A percentile compares a stretch with the other conserved stretches of the same genome.
phyloP scores from a whole-genome alignment of 37 sponge, comb jelly and placozoan genomes.

The Aphrocallistes beatrix region DNA sequence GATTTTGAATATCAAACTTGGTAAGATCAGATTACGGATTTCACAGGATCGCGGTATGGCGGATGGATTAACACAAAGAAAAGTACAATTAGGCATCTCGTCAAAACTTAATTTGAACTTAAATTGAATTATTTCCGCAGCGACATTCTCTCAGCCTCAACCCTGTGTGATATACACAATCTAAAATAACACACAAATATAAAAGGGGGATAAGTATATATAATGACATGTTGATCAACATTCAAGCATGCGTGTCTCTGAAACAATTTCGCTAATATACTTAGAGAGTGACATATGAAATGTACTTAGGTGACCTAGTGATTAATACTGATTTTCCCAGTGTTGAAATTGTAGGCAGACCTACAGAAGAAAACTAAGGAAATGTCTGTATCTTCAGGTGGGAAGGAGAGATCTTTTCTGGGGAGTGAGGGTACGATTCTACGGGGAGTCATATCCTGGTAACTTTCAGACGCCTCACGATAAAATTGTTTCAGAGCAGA shows the following conservation, averaged over 20 bases:
- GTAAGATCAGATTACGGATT: too few relatives aligned
- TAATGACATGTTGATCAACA: conserved; percentile 16
- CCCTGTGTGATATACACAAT: not conserved
- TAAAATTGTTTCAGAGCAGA: not conserved
- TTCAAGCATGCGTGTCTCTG: not conserved
- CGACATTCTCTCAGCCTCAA: not conserved
- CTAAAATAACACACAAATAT: conserved; percentile 13
- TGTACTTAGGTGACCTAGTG: not conserved
- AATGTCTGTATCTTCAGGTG: conserved; percentile 5
- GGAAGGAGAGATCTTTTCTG: not conserved
- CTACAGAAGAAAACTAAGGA: conserved; percentile 35
- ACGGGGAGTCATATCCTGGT: not conserved
- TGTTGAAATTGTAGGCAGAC: conserved; percentile 43
- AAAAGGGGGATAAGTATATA: conserved; percentile 12
- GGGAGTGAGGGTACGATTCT: not conserved
- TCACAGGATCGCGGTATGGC: too few relatives aligned
- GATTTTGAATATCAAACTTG: too few relatives aligned
- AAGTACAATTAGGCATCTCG: too few relatives aligned
- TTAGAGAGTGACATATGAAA: not conserved
- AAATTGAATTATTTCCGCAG: too few relatives aligned
- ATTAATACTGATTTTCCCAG: conserved; percentile 20
- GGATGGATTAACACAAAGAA: too few relatives aligned
- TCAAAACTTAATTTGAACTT: too few relatives aligned
- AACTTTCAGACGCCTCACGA: not conserved
- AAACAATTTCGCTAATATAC: not conserved